Conservation (phyloP, 2,797 vertebrate genomes). For the Gymnothorax javanicus region DNA sequence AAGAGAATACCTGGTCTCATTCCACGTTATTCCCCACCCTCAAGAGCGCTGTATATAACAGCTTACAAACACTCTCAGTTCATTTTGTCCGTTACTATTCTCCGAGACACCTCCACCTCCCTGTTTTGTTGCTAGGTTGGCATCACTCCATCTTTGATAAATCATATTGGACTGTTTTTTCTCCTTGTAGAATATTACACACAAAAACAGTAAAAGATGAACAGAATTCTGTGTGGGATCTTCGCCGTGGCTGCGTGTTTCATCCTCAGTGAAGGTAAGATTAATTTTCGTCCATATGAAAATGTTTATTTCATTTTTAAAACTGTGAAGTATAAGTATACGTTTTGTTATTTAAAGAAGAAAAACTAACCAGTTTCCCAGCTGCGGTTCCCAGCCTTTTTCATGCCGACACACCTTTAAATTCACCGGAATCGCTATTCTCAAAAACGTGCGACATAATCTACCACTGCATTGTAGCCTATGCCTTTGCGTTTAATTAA, state of each 20-base stretch:
- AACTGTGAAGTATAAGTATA: too few species aligned
- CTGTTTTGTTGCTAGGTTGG: not conserved
- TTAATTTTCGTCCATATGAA: not conserved
- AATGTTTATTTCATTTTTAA: too few species aligned
- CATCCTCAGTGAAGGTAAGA: slow-evolving; percentile 9
- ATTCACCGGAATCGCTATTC: too few species aligned
- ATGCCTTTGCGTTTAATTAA: too few species aligned
- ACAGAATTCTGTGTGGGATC: slow-evolving; percentile 27
- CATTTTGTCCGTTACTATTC: not conserved
- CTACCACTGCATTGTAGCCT: too few species aligned
- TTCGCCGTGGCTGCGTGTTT: slow-evolving; percentile 16
- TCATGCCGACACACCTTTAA: too few species aligned
- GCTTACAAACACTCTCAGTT: not conserved
- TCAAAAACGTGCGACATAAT: too few species aligned
- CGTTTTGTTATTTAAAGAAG: too few species aligned
- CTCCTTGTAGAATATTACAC: not conserved
- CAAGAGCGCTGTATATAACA: not conserved
- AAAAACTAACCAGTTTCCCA: too few species aligned
- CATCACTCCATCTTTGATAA: not conserved
- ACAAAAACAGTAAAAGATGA: slow-evolving; percentile 25
- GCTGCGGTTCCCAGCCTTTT: too few species aligned
- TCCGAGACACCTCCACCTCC: not conserved
- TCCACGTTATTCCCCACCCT: not conserved
- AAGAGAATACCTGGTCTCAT: too few species aligned
- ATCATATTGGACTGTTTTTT: not conserved